Conservation (phyloP, 2,888 invertebrate genomes). For the Limenitis arthemis region DNA sequence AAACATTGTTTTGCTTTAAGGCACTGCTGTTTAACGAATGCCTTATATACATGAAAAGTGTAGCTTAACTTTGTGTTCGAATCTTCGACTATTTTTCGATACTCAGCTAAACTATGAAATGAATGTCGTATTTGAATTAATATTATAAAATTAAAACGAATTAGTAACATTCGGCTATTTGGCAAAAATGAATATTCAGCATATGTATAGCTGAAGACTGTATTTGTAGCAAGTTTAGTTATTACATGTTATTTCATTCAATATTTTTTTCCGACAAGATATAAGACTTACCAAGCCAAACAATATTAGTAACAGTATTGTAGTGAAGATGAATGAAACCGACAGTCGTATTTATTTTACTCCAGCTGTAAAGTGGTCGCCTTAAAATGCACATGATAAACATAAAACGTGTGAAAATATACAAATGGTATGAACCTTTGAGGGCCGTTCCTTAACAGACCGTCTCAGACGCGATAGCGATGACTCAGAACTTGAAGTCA, state of each 20-base stretch:
- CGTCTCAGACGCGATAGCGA: conserved; percentile 20
- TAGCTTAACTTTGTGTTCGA: too few relatives aligned
- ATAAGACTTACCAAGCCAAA: too few relatives aligned
- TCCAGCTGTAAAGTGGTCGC: background rate
- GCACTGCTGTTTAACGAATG: conserved; percentile 17
- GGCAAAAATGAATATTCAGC: too few relatives aligned
- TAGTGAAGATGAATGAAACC: background rate
- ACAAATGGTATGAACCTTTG: conserved; percentile 7
- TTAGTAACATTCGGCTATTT: too few relatives aligned
- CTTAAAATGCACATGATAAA: background rate
- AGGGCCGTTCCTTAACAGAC: conserved; percentile 12
- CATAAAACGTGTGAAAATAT: conserved; percentile 4
- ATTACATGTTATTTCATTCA: too few relatives aligned
- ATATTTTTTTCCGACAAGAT: too few relatives aligned
- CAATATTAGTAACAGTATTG: background rate
- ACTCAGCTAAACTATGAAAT: too few relatives aligned
- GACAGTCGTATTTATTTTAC: background rate
- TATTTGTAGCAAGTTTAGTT: too few relatives aligned
- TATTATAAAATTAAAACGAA: too few relatives aligned
- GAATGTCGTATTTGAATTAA: too few relatives aligned
- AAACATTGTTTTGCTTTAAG: conserved; percentile 32
- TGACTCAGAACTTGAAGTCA: conserved; percentile 52
- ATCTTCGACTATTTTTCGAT: too few relatives aligned
- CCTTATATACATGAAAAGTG: background rate
- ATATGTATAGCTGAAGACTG: too few relatives aligned